Evolutionary conservation across 2,888 invertebrate species (phyloP), one percentile per base, ranked within the genome.

Genomic region (Strigamia crassipes): DNA sequence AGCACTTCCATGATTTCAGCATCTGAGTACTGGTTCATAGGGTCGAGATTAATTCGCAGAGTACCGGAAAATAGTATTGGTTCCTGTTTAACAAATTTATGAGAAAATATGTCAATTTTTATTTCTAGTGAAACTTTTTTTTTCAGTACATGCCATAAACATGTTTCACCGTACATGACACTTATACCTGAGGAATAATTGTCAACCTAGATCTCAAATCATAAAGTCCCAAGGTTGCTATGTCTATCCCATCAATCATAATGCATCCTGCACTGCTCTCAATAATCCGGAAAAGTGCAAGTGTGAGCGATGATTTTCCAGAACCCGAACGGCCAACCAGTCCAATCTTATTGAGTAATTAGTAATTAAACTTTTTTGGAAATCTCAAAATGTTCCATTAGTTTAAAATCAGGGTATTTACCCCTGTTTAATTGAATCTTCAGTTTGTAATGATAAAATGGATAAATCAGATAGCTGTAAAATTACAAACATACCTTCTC

Each of bases 1-100:
- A 98, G 89, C 31, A 96, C 93, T 80, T 90, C 90, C 97, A 97
- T 97, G 79, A 99, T 89, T 82, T 95, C 93, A 0, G 92, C 93
- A 86, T 98, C 97, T 1, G 90, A 89, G 88, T 94, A 91, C 1
- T 88, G 88, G 84, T 92, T 90, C 88, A 97, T 95, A 1, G 98
- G 98, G 90, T 98, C 98, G 83, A 98, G 91, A 90, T 98, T 98
- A 89, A 94, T 91, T 80, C 97, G 91, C 85, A 98, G 89, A 6
- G 93, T 93, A 80, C 97, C 97, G 18, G 96, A 96, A 90, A 98
- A 98, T 83, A 98, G 90, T 77, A 97, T 95, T 0, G 97, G 97
- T 89, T 98, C 98, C 90, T 98, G 94, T 66, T 3, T 3, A 27
- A 27, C 27, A 27, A 27, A n/a, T n/a, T n/a, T 27, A 27, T 27